Evolutionary conservation across 2,797 vertebrate genomes (phyloP).

Genomic region (Acanthurus tractus): DNA sequence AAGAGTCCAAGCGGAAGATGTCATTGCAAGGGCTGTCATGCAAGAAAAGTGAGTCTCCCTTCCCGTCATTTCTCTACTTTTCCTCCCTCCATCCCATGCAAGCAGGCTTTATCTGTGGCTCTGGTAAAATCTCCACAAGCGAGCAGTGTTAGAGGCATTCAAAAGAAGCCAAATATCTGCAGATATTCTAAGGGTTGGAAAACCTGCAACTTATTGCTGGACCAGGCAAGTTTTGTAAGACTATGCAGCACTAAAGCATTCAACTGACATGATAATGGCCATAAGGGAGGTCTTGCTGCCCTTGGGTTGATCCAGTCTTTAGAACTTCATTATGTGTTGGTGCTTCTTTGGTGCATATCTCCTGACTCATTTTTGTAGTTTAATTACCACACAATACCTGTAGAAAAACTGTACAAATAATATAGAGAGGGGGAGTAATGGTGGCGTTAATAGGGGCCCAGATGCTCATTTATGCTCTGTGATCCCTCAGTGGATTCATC

Average conservation of each 20-base stretch:
- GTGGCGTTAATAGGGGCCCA: not conserved
- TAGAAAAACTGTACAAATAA: too few species aligned
- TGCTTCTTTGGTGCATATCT: too few species aligned
- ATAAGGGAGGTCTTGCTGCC: too few species aligned
- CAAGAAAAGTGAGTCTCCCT: slow-evolving; percentile 58
- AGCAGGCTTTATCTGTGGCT: slow-evolving; percentile 57
- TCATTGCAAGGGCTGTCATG: slow-evolving; percentile 68
- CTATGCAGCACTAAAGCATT: not conserved
- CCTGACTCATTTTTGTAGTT: too few species aligned
- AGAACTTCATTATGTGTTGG: too few species aligned
- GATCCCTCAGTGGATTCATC: not conserved
- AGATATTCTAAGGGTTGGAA: slow-evolving; percentile 31
- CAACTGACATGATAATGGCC: not conserved
- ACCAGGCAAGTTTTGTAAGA: slow-evolving; percentile 23
- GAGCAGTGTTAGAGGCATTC: slow-evolving; percentile 49
- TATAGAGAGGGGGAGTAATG: not conserved
- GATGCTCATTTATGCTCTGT: not conserved
- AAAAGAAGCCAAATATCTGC: slow-evolving; percentile 40
- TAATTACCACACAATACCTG: too few species aligned
- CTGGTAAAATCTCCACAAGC: slow-evolving; percentile 32
- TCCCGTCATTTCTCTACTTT: slow-evolving; percentile 10
- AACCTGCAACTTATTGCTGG: slow-evolving; percentile 26
- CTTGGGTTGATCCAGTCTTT: too few species aligned
- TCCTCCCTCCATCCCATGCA: slow-evolving; percentile 68
- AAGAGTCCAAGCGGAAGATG: slow-evolving; percentile 41